Conservation (phyloP, 2,888 invertebrate genomes). For the Trichacis sp. region DNA sequence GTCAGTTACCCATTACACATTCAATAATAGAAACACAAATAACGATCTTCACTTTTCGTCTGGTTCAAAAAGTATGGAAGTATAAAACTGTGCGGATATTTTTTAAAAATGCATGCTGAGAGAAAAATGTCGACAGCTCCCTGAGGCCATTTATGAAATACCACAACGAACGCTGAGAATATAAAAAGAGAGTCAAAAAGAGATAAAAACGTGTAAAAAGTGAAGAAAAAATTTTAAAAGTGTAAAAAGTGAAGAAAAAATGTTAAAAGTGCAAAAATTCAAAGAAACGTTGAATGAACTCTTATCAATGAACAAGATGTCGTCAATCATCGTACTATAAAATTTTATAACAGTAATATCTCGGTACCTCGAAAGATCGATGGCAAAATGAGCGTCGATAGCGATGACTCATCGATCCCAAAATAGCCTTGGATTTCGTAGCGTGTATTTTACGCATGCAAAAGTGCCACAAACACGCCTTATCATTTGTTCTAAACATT, state of each 20-base stretch:
- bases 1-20: background rate
- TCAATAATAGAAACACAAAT: background rate
- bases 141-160: constrained; percentile 58
- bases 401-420: constrained; percentile 47
- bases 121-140: constrained; percentile 47
- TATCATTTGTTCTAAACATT: constrained; percentile 48
- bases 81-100: too few relatives aligned
- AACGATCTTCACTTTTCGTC: background rate
- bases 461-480: constrained; percentile 55
- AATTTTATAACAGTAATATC: constrained; percentile 45
- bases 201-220: constrained; percentile 33
- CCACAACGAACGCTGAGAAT: constrained; percentile 23
- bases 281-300: constrained; percentile 25
- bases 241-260: constrained; percentile 49
- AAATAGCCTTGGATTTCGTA: constrained; percentile 44
- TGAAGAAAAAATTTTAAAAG: constrained; percentile 49
- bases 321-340: constrained; percentile 24
- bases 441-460: constrained; percentile 59
- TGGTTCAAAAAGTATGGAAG: too few relatives aligned
- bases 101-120: constrained; percentile 55
- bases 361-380: constrained; percentile 53
- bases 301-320: constrained; percentile 33
- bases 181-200: constrained; percentile 35
- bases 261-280: constrained; percentile 36
- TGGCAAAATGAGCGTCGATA: constrained; percentile 37